Conservation (phyloP, 2,888 invertebrate species). For the Tribolium freemani region DNA sequence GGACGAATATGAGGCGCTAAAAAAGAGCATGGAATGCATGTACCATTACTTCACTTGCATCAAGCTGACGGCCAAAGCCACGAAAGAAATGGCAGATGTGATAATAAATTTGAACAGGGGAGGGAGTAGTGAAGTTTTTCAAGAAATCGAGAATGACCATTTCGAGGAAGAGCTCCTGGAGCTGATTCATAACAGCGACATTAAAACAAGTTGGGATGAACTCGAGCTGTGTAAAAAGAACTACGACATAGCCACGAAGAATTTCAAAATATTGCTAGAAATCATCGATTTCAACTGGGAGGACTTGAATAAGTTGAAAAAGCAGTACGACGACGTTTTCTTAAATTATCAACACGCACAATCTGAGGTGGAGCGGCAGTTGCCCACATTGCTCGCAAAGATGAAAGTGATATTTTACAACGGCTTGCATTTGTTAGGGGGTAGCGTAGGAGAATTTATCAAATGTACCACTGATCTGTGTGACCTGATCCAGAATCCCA, state of each 20-base stretch:
- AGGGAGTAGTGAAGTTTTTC: constrained; percentile 7
- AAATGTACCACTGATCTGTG: not conserved
- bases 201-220: constrained; percentile 41
- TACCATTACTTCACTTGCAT: constrained; percentile 55
- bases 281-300: constrained; percentile 58
- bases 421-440: constrained; percentile 49
- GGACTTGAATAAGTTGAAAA: constrained; percentile 59
- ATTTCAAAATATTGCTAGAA: constrained; percentile 63
- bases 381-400: constrained; percentile 56
- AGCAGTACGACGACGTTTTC: constrained; percentile 62
- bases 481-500: not conserved
- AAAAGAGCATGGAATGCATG: constrained; percentile 52
- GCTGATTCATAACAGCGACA: constrained; percentile 21
- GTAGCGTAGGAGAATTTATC: constrained; percentile 38
- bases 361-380: constrained; percentile 56
- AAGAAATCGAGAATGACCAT: constrained; percentile 24
- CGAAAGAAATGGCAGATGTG: constrained; percentile 47
- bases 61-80: constrained; percentile 53
- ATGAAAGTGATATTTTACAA: constrained; percentile 51
- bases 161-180: constrained; percentile 16
- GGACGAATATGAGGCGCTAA: constrained; percentile 51
- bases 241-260: constrained; percentile 61
- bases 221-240: constrained; percentile 55
- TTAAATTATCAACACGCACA: constrained; percentile 60
- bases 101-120: constrained; percentile 9